phyloP scores from a whole-genome alignment of 2,797 vertebrate genomes.

The Cirrhinus mrigala region DNA sequence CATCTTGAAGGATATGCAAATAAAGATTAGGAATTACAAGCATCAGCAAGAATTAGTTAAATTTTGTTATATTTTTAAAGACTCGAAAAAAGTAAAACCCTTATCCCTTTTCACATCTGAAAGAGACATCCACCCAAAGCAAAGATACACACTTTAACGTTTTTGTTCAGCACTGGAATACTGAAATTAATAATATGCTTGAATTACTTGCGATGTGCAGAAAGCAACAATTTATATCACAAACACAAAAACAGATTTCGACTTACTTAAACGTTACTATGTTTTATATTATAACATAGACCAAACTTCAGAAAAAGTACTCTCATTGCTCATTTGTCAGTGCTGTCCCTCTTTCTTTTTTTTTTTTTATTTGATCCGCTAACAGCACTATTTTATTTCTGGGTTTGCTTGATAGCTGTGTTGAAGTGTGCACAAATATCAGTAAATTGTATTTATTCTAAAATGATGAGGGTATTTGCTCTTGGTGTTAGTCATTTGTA shows the following conservation, averaged over 20 bases:
- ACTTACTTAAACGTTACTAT: neutral
- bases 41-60: constrained; percentile 35
- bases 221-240: constrained; percentile 14
- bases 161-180: constrained; percentile 40
- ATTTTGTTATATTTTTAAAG: constrained; percentile 13
- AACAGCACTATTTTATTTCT: neutral
- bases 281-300: neutral
- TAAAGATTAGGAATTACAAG: constrained; percentile 39
- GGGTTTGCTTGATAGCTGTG: neutral
- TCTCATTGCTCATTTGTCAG: neutral
- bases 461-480: neutral
- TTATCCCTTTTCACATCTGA: constrained; percentile 35
- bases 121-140: constrained; percentile 39
- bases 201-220: neutral
- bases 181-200: constrained; percentile 29
- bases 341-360: neutral
- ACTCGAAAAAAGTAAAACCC: constrained; percentile 23
- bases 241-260: constrained; percentile 11
- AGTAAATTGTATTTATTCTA: neutral
- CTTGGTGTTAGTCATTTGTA: neutral
- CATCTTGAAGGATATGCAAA: constrained; percentile 41
- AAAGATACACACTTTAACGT: constrained; percentile 26
- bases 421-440: neutral
- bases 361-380: neutral
- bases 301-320: neutral